Percentiles rank a stretch among this genome's conserved stretches.
Evolutionary conservation across 2,797 vertebrate genomes (phyloP).

Genomic region (Sebastes diploproa): DNA sequence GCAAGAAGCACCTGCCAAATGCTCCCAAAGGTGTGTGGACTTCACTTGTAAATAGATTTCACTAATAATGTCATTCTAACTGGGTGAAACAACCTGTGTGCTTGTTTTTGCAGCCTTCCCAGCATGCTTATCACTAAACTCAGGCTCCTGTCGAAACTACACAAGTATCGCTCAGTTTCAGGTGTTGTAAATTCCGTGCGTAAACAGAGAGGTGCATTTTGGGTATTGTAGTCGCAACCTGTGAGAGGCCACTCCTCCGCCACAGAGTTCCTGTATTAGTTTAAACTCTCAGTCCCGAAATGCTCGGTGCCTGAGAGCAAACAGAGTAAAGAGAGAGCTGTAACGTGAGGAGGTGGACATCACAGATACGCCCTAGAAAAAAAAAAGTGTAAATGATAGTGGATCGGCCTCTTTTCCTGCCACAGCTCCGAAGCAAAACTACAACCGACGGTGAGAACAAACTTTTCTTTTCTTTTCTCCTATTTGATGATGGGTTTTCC

Average conservation of each 20-base stretch:
- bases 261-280: neutral
- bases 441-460: slow-evolving; percentile 61
- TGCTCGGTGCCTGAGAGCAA: slow-evolving; percentile 53
- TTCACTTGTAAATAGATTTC: neutral
- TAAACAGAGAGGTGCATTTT: slow-evolving; percentile 55
- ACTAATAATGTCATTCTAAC: too few relatives aligned
- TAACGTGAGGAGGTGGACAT: slow-evolving; percentile 37
- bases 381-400: slow-evolving; percentile 29
- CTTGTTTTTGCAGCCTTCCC: neutral
- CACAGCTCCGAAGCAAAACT: slow-evolving; percentile 17
- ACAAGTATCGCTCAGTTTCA: slow-evolving; percentile 73
- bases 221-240: slow-evolving; percentile 67
- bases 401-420: slow-evolving; percentile 32
- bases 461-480: slow-evolving; percentile 9
- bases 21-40: neutral
- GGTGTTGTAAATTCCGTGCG: slow-evolving; percentile 66
- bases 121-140: slow-evolving; percentile 8
- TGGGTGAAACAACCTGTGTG: neutral
- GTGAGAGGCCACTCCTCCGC: neutral
- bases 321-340: slow-evolving; percentile 19
- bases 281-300: slow-evolving; percentile 74
- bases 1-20: neutral
- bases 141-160: slow-evolving; percentile 69
- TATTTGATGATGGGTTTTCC: neutral
- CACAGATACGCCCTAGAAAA: slow-evolving; percentile 31